A percentile compares a stretch with the other conserved stretches of the same genome.
Conservation (phyloP, 2,113 vertebrate genomes). For the Lontra canadensis region DNA sequence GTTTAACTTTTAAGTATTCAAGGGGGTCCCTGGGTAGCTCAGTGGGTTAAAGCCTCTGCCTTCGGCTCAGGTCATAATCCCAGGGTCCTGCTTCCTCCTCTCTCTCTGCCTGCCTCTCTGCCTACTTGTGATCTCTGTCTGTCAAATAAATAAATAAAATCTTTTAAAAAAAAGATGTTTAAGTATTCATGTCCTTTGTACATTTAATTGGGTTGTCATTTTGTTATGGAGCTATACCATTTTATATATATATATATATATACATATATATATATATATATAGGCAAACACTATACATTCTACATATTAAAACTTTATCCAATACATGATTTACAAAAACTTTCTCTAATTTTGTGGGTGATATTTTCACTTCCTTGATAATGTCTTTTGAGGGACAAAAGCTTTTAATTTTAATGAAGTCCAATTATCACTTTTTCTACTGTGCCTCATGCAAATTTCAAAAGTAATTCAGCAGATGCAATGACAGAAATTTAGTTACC, state of each 20-base stretch:
- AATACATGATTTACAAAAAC: not conserved
- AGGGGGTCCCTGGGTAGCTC: not conserved
- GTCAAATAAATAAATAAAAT: too few relatives aligned
- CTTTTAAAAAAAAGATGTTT: not conserved
- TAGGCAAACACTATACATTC: not conserved
- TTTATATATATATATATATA: not conserved
- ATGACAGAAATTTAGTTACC: not conserved
- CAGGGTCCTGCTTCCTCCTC: too few relatives aligned
- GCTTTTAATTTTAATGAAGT: not conserved
- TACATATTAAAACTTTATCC: not conserved
- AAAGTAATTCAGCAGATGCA: constrained; percentile 15
- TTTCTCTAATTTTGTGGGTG: not conserved
- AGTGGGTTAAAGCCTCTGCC: too few relatives aligned
- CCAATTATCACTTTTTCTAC: not conserved
- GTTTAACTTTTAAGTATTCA: not conserved
- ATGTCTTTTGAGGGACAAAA: not conserved
- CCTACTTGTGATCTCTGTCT: too few relatives aligned
- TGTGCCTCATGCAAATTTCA: not conserved
- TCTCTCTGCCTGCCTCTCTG: too few relatives aligned
- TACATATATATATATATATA: too few relatives aligned
- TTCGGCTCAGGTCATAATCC: too few relatives aligned
- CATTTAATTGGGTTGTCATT: not conserved
- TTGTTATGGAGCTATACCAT: not conserved
- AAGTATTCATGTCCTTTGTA: not conserved
- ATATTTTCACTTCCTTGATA: not conserved